These are phyloP conservation scores for Dicyrtomina minuta DNA, from an alignment of 2,888 invertebrate species.

Conservation along the genomic window DNA sequence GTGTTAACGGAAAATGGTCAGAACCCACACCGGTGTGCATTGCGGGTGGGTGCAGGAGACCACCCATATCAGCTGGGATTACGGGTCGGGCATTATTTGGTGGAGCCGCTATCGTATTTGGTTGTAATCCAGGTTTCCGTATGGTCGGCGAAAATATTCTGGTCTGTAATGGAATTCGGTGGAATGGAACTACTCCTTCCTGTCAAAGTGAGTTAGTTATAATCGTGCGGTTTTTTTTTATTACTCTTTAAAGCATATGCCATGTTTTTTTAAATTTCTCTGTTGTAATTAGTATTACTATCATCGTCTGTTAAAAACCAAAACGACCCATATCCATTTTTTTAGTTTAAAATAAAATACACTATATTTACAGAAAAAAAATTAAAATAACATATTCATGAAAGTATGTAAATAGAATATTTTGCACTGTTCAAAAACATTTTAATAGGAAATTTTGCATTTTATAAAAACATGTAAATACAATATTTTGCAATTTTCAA, in stretches of 20 bases:
- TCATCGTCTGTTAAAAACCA: too few relatives aligned
- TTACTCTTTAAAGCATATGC: too few relatives aligned
- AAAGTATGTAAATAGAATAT: too few relatives aligned
- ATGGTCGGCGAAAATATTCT: not conserved
- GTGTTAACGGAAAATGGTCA: constrained; percentile 28
- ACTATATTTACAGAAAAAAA: too few relatives aligned
- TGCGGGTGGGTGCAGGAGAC: constrained; percentile 4
- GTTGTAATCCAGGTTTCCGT: constrained; percentile 3
- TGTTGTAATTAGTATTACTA: too few relatives aligned
- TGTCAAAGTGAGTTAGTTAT: constrained; percentile 11
- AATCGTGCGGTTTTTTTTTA: too few relatives aligned
- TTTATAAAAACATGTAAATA: too few relatives aligned
- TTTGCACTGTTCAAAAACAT: too few relatives aligned
- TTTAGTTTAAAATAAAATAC: too few relatives aligned
- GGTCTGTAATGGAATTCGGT: constrained; percentile 24
- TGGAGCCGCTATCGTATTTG: constrained; percentile 4
- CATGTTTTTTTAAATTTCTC: not conserved
- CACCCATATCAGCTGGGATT: not conserved
- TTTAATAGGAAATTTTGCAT: too few relatives aligned
- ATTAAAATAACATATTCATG: too few relatives aligned
- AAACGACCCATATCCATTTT: not conserved
- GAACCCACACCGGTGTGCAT: constrained; percentile 20
- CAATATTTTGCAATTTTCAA: too few relatives aligned
- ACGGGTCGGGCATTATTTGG: not conserved
- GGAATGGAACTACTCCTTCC: constrained; percentile 22